phyloP scores from a whole-genome alignment of 2,113 vertebrate species.

The Antidorcas marsupialis region DNA sequence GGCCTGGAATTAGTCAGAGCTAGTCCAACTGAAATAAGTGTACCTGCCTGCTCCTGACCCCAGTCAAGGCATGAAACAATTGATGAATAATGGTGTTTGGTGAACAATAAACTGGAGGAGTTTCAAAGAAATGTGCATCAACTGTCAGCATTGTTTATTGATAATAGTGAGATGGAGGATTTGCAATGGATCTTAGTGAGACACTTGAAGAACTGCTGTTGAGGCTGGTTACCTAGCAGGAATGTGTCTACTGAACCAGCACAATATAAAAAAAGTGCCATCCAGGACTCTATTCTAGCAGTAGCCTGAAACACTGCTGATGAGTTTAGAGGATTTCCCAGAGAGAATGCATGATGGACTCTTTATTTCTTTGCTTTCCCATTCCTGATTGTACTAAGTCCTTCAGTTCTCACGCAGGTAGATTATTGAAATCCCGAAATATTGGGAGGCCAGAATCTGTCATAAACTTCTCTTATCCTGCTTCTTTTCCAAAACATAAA shows the following conservation, averaged over 20 bases:
- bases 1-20: not conserved
- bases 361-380: not conserved
- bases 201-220: not conserved
- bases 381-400: not conserved
- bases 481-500: slow-evolving; percentile 9
- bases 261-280: not conserved
- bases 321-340: not conserved
- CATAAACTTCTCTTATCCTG: not conserved
- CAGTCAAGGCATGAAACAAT: not conserved
- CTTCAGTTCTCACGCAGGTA: not conserved
- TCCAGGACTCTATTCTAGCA: not conserved
- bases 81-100: not conserved
- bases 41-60: not conserved
- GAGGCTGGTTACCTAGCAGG: not conserved
- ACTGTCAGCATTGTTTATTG: not conserved
- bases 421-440: not conserved
- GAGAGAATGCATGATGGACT: not conserved
- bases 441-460: not conserved
- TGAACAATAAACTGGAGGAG: not conserved
- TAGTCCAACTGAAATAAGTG: not conserved
- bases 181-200: not conserved
- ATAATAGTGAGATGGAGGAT: not conserved
- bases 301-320: not conserved
- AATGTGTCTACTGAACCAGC: not conserved
- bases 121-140: not conserved